Evolutionary conservation across 2,797 vertebrate genomes (phyloP).

Genomic region (Sebastes itinus): DNA sequence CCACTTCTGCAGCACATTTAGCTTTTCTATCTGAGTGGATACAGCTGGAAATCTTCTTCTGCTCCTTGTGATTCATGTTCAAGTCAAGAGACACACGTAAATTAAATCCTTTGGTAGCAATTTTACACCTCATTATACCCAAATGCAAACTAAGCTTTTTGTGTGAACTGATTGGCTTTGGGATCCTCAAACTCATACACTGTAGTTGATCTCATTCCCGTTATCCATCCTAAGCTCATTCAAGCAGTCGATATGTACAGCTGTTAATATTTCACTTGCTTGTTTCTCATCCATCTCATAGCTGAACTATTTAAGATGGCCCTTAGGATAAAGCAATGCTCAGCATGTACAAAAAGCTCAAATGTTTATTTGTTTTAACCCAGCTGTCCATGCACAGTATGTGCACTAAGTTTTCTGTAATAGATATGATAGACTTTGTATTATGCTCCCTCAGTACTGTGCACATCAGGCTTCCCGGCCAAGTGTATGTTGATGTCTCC

Average conservation of each 20-base stretch:
- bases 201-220: not conserved
- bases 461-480: conserved; percentile 1
- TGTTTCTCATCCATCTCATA: not conserved
- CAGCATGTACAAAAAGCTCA: not conserved
- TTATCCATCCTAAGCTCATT: not conserved
- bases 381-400: conserved; percentile 37
- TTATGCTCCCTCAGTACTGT: not conserved
- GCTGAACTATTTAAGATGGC: not conserved
- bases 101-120: not conserved
- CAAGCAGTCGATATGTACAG: not conserved
- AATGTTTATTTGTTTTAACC: conserved; percentile 24
- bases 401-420: conserved; percentile 13
- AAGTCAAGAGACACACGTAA: not conserved
- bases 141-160: not conserved
- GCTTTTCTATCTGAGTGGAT: not conserved
- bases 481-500: not conserved
- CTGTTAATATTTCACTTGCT: not conserved
- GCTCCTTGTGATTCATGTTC: not conserved
- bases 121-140: not conserved
- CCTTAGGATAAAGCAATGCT: not conserved
- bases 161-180: not conserved
- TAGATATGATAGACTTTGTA: not conserved
- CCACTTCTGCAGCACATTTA: not conserved
- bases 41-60: not conserved
- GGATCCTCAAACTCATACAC: not conserved